phyloP scores from a whole-genome alignment of 2,113 vertebrate genomes.

The Hemiscyllium ocellatum region DNA sequence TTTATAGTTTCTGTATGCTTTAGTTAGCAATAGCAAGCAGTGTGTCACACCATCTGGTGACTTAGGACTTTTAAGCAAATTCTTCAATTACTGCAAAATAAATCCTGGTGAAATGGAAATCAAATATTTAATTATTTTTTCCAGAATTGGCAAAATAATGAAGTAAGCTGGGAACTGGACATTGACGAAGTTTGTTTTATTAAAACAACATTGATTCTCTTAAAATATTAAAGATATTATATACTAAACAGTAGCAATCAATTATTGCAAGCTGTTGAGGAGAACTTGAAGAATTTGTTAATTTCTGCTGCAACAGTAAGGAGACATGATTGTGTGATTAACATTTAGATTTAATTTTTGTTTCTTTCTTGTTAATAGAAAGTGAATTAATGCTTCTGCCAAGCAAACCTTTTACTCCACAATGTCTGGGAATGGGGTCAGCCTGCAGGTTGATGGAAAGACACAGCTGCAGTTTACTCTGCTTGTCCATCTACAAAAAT shows the following conservation, averaged over 20 bases:
- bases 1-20: background rate
- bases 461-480: background rate
- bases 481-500: background rate
- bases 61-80: background rate
- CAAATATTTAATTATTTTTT: background rate
- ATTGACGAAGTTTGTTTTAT: background rate
- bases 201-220: background rate
- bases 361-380: background rate
- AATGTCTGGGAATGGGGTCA: slow-evolving; percentile 10
- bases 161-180: background rate
- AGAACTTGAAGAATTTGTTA: background rate
- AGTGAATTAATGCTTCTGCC: background rate
- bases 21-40: background rate
- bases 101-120: background rate
- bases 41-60: slow-evolving; percentile 3
- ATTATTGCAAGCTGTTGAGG: background rate
- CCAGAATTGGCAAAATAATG: background rate
- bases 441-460: slow-evolving; percentile 7
- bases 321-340: background rate
- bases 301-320: background rate
- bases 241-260: background rate
- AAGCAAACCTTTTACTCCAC: background rate
- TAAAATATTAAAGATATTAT: background rate
- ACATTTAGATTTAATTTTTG: background rate
- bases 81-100: background rate